Conservation (phyloP, 2,888 invertebrate genomes). For the Agrotis exclamationis region DNA sequence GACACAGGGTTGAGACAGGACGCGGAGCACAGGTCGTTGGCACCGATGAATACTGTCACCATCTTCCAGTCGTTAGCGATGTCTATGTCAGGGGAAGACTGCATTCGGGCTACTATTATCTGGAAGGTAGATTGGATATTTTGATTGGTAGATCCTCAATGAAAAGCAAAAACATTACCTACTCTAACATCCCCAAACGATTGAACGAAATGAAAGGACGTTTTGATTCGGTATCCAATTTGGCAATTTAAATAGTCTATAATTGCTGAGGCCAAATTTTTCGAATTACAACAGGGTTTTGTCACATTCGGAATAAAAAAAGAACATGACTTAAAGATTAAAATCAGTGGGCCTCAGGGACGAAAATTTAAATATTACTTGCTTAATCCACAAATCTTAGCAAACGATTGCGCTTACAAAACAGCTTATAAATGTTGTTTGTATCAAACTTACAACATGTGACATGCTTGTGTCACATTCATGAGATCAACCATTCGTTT, state of each 20-base stretch:
- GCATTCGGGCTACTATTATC: slow-evolving; percentile 93
- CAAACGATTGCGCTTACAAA: slow-evolving; percentile 18
- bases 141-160: neutral
- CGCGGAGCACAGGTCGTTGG: slow-evolving; percentile 94
- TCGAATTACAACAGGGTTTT: neutral
- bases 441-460: slow-evolving; percentile 32
- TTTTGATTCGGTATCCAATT: no score
- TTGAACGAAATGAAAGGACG: no score
- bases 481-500: slow-evolving; percentile 23
- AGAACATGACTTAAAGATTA: neutral
- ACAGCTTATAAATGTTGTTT: neutral
- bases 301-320: neutral
- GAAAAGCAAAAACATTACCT: no score
- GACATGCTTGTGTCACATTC: slow-evolving; percentile 18
- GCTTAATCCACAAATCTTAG: neutral
- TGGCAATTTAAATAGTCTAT: no score
- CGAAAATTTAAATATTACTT: neutral
- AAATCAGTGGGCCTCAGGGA: neutral
- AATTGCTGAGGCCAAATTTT: no score
- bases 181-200: no score
- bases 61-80: slow-evolving; percentile 94
- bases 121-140: slow-evolving; percentile 62
- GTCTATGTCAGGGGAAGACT: slow-evolving; percentile 91
- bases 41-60: slow-evolving; percentile 94
- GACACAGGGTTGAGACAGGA: slow-evolving; percentile 92